Percentiles rank a stretch among this genome's conserved stretches.
phyloP scores from a whole-genome alignment of 2,888 invertebrate genomes.

The Pollenia amentaria region DNA sequence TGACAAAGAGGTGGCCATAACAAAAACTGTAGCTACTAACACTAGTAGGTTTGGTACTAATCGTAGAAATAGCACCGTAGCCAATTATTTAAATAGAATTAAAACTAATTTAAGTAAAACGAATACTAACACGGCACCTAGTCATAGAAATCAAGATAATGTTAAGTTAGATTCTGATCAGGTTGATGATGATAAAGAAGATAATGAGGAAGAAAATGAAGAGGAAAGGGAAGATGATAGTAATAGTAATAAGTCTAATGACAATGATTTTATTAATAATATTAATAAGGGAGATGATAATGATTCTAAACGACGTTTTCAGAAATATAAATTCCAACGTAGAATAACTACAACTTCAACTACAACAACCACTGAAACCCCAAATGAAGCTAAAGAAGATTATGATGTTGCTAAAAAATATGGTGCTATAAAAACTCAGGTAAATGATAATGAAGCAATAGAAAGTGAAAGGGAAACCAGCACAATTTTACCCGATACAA shows the following conservation, averaged over 20 bases:
- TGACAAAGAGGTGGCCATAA: constrained; percentile 50
- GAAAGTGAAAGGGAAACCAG: constrained; percentile 68
- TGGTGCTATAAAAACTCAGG: constrained; percentile 67
- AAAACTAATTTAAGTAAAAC: constrained; percentile 77
- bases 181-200: constrained; percentile 19
- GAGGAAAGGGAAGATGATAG: constrained; percentile 48
- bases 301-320: constrained; percentile 84
- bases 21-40: constrained; percentile 69
- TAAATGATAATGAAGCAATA: constrained; percentile 73
- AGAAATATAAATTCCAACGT: constrained; percentile 83
- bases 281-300: constrained; percentile 78
- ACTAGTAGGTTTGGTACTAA: constrained; percentile 76
- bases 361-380: constrained; percentile 55
- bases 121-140: constrained; percentile 74
- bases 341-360: constrained; percentile 77
- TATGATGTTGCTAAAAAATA: constrained; percentile 54
- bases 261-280: constrained; percentile 59
- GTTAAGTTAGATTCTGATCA: constrained; percentile 51
- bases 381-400: constrained; percentile 68
- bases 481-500: constrained; percentile 68
- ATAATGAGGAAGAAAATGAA: constrained; percentile 43
- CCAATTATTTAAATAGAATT: constrained; percentile 79
- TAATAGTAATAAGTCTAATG: constrained; percentile 67
- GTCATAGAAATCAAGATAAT: constrained; percentile 70
- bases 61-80: constrained; percentile 81